Conservation (phyloP, 2,113 vertebrate species). For the Paedocypris sp. region DNA sequence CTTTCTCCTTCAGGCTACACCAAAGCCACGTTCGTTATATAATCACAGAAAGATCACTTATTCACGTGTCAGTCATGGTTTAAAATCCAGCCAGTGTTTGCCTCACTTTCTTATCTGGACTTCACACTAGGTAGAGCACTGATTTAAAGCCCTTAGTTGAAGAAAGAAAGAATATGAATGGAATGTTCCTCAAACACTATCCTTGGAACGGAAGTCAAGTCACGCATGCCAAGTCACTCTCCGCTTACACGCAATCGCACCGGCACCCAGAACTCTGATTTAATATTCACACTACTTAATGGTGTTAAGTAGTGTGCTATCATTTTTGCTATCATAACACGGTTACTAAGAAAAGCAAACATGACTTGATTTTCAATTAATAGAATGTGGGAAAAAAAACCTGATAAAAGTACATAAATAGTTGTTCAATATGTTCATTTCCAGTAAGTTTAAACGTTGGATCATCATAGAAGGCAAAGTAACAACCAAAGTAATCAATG, state of each 20-base stretch:
- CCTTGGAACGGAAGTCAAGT: conserved; percentile 20
- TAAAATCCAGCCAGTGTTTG: no score
- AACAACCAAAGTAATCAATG: neutral
- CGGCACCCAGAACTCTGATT: conserved; percentile 8
- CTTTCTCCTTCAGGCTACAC: neutral
- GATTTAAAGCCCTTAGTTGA: conserved; percentile 26
- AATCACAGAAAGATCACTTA: conserved; percentile 14
- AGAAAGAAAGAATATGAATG: conserved; percentile 23
- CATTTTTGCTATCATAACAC: no score
- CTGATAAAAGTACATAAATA: no score
- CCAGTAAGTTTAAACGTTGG: neutral
- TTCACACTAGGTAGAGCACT: conserved; percentile 15
- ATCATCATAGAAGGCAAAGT: neutral
- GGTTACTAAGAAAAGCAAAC: no score
- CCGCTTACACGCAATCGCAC: conserved; percentile 15
- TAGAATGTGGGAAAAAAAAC: no score
- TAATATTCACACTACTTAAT: no score
- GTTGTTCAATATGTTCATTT: no score
- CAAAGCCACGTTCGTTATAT: neutral
- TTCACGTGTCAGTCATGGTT: no score
- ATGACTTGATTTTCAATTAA: no score
- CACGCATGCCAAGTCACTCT: conserved; percentile 21
- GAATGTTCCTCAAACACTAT: conserved; percentile 30
- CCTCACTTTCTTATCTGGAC: conserved; percentile 5
- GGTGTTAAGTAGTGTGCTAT: no score